These are phyloP conservation scores for Coelopa pilipes DNA, from an alignment of 2,888 invertebrate species.

Conservation along the genomic window DNA sequence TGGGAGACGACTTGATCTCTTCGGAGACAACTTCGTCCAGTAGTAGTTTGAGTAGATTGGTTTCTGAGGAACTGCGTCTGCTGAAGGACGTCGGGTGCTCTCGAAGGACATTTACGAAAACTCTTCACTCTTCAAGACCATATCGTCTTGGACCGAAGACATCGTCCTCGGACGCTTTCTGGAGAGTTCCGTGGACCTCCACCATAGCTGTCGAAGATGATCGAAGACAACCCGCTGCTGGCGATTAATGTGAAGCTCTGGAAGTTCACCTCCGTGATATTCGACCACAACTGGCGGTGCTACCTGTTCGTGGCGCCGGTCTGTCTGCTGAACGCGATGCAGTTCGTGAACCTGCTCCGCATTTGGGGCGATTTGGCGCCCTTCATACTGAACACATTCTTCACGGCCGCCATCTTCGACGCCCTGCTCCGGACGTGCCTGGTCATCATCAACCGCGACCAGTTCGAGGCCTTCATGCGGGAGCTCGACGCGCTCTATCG, in stretches of 20 bases:
- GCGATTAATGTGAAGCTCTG: conserved; percentile 60
- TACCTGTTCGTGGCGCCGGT: conserved; percentile 55
- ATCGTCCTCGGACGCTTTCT: no score
- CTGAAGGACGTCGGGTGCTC: no score
- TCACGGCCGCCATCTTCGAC: conserved; percentile 56
- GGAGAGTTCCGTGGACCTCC: no score
- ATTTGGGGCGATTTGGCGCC: conserved; percentile 55
- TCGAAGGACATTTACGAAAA: no score
- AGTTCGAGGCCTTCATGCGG: conserved; percentile 57
- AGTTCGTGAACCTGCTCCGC: conserved; percentile 54
- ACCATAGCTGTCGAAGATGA: conserved; percentile 45
- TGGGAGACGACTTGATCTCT: no score
- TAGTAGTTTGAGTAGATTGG: no score
- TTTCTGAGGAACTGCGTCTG: no score
- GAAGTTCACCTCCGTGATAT: conserved; percentile 56
- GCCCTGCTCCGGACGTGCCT: conserved; percentile 56
- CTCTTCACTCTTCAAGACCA: no score
- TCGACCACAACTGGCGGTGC: conserved; percentile 53
- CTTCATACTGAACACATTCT: conserved; percentile 59
- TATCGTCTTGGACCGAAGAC: no score
- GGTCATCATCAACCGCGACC: conserved; percentile 51
- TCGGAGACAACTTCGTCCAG: no score
- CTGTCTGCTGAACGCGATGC: conserved; percentile 55
- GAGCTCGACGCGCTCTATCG: conserved; percentile 51
- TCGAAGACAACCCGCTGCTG: conserved; percentile 54